Conservation (phyloP, 2,797 vertebrate genomes). For the Heteromormyrus szaboi region DNA sequence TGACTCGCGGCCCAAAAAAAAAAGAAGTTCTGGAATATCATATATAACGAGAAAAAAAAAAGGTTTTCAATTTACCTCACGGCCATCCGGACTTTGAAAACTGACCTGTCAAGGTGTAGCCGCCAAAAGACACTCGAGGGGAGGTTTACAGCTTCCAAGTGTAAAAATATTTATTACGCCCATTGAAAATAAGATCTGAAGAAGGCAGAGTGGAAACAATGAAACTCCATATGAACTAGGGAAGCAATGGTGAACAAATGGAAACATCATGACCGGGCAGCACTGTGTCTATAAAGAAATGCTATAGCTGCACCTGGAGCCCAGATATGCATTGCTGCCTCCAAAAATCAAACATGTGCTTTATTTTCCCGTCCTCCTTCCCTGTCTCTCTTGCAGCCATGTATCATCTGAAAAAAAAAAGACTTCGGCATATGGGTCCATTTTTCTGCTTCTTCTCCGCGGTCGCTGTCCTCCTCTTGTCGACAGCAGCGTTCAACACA, state of each 20-base stretch:
- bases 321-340: constrained; percentile 14
- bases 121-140: constrained; percentile 19
- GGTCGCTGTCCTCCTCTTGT: constrained; percentile 21
- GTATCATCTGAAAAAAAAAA: constrained; percentile 26
- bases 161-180: constrained; percentile 25
- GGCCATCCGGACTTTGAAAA: constrained; percentile 15
- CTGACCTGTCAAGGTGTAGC: neutral
- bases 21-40: neutral
- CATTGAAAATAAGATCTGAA: constrained; percentile 18
- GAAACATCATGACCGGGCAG: constrained; percentile 6
- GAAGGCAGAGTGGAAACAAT: constrained; percentile 21
- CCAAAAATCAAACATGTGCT: constrained; percentile 20
- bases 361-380: constrained; percentile 21
- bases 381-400: constrained; percentile 3
- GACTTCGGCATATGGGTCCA: constrained; percentile 28
- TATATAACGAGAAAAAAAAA: constrained; percentile 3
- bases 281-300: constrained; percentile 1
- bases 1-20: neutral
- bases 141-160: constrained; percentile 25
- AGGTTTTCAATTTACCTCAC: constrained; percentile 2
- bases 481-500: constrained; percentile 26
- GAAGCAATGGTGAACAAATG: constrained; percentile 19
- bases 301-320: constrained; percentile 16
- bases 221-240: constrained; percentile 18
- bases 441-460: constrained; percentile 22